These are phyloP conservation scores for Campopleginae sp. DNA, from an alignment of 2,888 invertebrate species.

Conservation along the genomic window DNA sequence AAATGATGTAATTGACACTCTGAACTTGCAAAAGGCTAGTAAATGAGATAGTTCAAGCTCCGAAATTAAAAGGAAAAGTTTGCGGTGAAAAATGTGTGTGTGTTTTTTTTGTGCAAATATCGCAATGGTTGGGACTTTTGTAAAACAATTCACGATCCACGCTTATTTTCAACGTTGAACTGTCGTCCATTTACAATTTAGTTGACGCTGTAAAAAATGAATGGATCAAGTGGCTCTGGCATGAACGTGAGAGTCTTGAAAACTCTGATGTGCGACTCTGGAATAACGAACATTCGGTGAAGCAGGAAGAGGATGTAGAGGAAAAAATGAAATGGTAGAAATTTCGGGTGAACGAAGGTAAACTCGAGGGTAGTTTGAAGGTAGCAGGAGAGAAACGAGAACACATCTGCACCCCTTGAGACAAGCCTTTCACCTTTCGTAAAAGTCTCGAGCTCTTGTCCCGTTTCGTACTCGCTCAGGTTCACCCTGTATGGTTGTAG, in stretches of 20 bases:
- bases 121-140: too few species aligned
- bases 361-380: not conserved
- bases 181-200: too few species aligned
- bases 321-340: not conserved
- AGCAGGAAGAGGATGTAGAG: not conserved
- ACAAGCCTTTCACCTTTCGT: slow-evolving; percentile 62
- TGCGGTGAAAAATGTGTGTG: too few species aligned
- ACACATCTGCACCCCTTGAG: slow-evolving; percentile 48
- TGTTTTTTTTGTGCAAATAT: too few species aligned
- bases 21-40: too few species aligned
- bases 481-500: slow-evolving; percentile 53
- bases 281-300: not conserved
- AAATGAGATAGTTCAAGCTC: too few species aligned
- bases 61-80: too few species aligned
- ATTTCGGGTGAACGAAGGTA: not conserved
- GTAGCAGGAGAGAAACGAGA: not conserved
- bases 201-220: not conserved
- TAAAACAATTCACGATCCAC: too few species aligned
- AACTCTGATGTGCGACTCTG: not conserved
- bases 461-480: slow-evolving; percentile 33
- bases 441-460: slow-evolving; percentile 54
- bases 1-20: too few species aligned
- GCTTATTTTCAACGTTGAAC: too few species aligned
- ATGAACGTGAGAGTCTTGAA: not conserved
- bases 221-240: not conserved